Evolutionary conservation across 2,797 vertebrate species (phyloP), one percentile per base, ranked within the genome.

Genomic region (Syncerus caffer): DNA sequence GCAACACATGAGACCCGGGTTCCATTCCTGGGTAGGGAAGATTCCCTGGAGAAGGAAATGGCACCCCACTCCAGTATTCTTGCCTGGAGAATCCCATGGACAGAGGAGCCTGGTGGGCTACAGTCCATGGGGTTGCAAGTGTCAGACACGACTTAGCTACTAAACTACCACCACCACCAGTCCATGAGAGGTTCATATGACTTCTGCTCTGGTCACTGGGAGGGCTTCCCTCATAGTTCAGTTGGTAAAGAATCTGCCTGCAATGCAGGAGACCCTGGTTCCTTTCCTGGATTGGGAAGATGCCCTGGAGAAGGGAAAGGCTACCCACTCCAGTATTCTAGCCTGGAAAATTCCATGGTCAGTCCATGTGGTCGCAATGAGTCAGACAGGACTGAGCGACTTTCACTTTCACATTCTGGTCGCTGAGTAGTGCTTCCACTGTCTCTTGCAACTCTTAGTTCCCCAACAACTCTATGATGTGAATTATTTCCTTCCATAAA

Each of bases 81-180:
- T 64, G 62, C 31, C 62, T 64, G 31, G 62, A 64, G 60, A 64
- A 64, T n/a, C 60, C 60, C 29, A 17, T n/a, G 15, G 60, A n/a
- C 60, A 64, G 60, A 64, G 29, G 60, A 64, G 31, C 31, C 31
- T n/a, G 29, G 60, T 64, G 60, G 29, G 31, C 62, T 64, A 64
- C 62, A 64, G n/a, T 34, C 62, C n/a, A 34, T 2, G 2, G 31
- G 31, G n/a, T 67, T 16, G 0, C n/a, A 67, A 34, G 17, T 67
- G 62, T 19, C 0, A 0, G n/a, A 67, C 62, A 34, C 0, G 1
- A 67, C n/a, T 67, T 34, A 67, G n/a, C 8, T 19, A 67, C 62
- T 67, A 67, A 67, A 34, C 16, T n/a, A 67, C 16, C 16, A 19
- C 31, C 62, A 19, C 62, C 17, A 19, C n/a, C 17, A 34, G 64